These are phyloP conservation scores for Gibbula magus DNA, from an alignment of 2,888 invertebrate species.

Conservation along the genomic window DNA sequence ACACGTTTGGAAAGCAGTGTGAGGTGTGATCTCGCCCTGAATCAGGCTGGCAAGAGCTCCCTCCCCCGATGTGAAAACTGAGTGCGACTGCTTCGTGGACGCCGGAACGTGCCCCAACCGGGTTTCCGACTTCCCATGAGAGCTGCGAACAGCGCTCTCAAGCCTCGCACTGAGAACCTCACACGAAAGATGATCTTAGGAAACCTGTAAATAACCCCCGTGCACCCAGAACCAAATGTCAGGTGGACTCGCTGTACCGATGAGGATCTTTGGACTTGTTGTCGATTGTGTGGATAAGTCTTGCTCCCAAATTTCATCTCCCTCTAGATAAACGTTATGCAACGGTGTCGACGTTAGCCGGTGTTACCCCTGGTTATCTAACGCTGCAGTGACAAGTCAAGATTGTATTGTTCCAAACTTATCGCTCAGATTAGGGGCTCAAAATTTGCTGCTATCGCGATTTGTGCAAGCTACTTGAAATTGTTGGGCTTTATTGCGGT, in stretches of 20 bases:
- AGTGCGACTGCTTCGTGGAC: neutral
- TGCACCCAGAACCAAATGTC: conserved; percentile 6
- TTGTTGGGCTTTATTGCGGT: too few species aligned
- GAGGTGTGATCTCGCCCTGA: neutral
- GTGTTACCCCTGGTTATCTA: neutral
- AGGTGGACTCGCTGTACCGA: neutral
- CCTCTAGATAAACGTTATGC: neutral
- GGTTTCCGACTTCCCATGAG: neutral
- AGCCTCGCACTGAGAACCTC: neutral
- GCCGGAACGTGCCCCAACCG: neutral
- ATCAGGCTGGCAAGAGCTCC: neutral
- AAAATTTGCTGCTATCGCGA: neutral
- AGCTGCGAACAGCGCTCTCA: neutral
- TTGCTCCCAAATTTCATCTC: neutral
- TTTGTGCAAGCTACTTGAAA: too few species aligned
- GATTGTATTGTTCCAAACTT: neutral
- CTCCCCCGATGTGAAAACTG: neutral
- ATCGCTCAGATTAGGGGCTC: neutral
- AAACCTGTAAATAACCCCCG: conserved; percentile 1
- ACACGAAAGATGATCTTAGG: neutral
- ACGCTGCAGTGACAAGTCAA: neutral
- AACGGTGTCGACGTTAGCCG: neutral
- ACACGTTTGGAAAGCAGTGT: conserved; percentile 3
- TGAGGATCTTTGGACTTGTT: neutral
- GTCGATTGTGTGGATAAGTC: neutral